phyloP scores from a whole-genome alignment of 2,113 vertebrate species.

The Scortum barcoo region DNA sequence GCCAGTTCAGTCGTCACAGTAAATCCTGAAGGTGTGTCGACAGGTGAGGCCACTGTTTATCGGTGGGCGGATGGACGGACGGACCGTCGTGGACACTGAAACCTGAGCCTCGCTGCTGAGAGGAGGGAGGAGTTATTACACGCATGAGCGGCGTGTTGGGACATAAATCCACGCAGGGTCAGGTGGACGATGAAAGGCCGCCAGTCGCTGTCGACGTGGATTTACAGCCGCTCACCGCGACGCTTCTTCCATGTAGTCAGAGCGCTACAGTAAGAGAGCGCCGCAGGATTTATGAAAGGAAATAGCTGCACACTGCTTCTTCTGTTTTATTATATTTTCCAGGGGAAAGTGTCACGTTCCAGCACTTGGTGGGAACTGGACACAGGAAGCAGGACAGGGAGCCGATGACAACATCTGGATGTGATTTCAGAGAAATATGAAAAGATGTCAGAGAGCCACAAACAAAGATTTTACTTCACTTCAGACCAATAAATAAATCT shows the following conservation, averaged over 20 bases:
- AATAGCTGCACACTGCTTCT: constrained; percentile 76
- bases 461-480: constrained; percentile 40
- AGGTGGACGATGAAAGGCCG: constrained; percentile 71
- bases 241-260: constrained; percentile 60
- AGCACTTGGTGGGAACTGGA: constrained; percentile 80
- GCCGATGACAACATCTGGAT: constrained; percentile 85
- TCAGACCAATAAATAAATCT: constrained; percentile 20
- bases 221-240: constrained; percentile 73
- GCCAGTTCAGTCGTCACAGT: too few relatives aligned
- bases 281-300: constrained; percentile 85
- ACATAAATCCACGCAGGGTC: constrained; percentile 62
- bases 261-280: constrained; percentile 49
- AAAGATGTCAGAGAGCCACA: constrained; percentile 51
- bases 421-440: constrained; percentile 81
- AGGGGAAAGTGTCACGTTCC: constrained; percentile 85
- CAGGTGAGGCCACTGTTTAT: constrained; percentile 55
- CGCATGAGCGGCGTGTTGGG: constrained; percentile 34
- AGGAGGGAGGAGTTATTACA: constrained; percentile 71
- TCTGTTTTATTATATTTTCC: constrained; percentile 85
- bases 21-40: constrained; percentile 50
- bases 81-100: constrained; percentile 24
- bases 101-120: constrained; percentile 44
- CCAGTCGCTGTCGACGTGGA: constrained; percentile 68
- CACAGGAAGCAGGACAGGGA: constrained; percentile 77
- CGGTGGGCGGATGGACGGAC: not conserved